phyloP scores from a whole-genome alignment of 2,888 invertebrate genomes.

The Micoletzkya japonica region DNA sequence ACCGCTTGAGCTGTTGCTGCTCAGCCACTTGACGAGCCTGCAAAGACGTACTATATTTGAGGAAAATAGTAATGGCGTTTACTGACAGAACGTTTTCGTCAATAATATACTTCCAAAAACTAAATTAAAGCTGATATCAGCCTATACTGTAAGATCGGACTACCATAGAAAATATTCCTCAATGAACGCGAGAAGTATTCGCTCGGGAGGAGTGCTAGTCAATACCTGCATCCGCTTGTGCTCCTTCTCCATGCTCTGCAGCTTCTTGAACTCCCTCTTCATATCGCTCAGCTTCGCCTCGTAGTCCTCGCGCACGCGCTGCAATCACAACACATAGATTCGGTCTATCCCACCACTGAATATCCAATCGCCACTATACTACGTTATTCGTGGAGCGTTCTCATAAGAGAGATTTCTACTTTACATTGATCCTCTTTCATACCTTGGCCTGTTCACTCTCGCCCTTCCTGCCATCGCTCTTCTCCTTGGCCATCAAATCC shows the following conservation, averaged over 20 bases:
- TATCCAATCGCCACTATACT: background rate
- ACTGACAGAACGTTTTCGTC: background rate
- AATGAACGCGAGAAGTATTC: background rate
- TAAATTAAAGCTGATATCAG: background rate
- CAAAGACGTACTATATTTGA: background rate
- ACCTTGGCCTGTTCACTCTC: conserved; percentile 29
- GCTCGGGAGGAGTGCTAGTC: background rate
- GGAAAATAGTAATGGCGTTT: background rate
- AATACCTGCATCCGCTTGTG: conserved; percentile 77
- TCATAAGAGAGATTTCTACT: background rate
- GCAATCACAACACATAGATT: background rate
- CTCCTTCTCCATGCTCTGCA: conserved; percentile 85
- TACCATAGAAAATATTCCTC: background rate
- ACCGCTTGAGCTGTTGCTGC: conserved; percentile 37
- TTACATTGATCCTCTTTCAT: background rate
- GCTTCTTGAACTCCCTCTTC: conserved; percentile 81
- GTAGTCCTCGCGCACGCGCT: conserved; percentile 79
- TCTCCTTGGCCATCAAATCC: conserved; percentile 26
- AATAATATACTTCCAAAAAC: background rate
- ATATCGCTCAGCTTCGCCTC: conserved; percentile 81
- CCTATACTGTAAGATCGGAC: background rate
- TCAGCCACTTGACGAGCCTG: conserved; percentile 40
- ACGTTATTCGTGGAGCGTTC: background rate
- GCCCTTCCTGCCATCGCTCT: conserved; percentile 27
- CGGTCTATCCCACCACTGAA: background rate